Evolutionary conservation across 2,113 vertebrate species (phyloP).

Genomic region (Motacilla tschutschensis): DNA sequence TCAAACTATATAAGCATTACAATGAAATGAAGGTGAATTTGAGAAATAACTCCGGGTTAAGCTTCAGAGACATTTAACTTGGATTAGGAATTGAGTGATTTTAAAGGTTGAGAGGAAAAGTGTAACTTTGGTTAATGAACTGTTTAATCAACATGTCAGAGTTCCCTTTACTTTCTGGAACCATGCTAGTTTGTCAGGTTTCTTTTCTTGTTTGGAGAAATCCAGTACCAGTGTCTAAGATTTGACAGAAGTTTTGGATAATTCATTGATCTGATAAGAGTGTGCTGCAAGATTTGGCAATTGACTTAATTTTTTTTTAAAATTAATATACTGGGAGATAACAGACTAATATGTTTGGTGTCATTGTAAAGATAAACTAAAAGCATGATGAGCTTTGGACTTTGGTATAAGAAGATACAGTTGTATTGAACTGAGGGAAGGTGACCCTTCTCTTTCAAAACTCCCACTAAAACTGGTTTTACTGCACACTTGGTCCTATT

Average conservation of each 20-base stretch:
- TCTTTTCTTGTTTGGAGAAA: neutral
- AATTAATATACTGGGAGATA: neutral
- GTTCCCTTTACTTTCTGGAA: neutral
- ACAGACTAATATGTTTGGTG: neutral
- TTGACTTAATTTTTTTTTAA: neutral
- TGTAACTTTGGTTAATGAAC: neutral
- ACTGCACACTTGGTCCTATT: neutral
- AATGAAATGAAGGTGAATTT: neutral
- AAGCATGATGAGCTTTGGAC: neutral
- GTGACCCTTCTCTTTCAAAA: neutral
- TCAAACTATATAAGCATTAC: neutral
- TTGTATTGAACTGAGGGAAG: neutral
- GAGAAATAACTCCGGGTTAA: neutral
- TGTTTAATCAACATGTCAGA: neutral
- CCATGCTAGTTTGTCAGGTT: neutral
- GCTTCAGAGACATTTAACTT: neutral
- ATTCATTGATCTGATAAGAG: neutral
- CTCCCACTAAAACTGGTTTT: neutral
- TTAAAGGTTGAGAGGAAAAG: neutral
- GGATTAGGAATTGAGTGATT: neutral
- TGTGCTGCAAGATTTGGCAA: neutral
- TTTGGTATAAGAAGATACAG: neutral
- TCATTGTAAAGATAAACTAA: neutral
- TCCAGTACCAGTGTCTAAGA: neutral
- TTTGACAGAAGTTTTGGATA: neutral